These are phyloP conservation scores for Channa maculata DNA, from an alignment of 2,113 vertebrate genomes.

Conservation along the genomic window DNA sequence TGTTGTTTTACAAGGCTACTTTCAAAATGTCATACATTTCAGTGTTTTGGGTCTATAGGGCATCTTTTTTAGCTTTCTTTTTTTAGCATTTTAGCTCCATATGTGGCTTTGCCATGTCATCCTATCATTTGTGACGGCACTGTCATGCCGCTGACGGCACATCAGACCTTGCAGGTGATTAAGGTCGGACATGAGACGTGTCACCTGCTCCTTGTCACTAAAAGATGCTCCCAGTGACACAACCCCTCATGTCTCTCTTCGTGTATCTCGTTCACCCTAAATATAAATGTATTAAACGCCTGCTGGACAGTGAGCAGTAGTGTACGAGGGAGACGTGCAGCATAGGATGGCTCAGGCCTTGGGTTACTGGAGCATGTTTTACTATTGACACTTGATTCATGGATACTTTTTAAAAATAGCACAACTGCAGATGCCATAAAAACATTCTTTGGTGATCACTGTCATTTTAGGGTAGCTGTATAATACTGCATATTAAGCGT, in stretches of 20 bases:
- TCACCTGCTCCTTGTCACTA: neutral
- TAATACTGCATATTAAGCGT: no score
- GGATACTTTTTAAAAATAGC: slow-evolving; percentile 28
- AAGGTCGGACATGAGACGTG: neutral
- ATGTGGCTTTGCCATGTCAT: no score
- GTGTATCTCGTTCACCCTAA: slow-evolving; percentile 47
- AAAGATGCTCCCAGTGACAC: slow-evolving; percentile 35
- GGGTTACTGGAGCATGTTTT: slow-evolving; percentile 34
- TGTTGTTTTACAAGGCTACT: neutral
- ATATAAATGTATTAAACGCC: slow-evolving; percentile 48
- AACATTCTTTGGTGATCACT: neutral
- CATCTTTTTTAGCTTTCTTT: neutral
- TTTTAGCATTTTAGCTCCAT: no score
- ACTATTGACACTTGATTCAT: slow-evolving; percentile 22
- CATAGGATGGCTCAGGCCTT: neutral
- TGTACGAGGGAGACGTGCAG: slow-evolving; percentile 45
- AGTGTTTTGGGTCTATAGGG: neutral
- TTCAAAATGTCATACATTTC: neutral
- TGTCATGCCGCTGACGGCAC: neutral
- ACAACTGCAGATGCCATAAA: neutral
- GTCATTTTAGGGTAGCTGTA: neutral
- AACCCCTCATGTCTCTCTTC: neutral
- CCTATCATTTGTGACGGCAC: neutral
- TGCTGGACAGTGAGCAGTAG: slow-evolving; percentile 28
- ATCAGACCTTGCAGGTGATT: neutral